These are phyloP conservation scores for Steinernema carpocapsae DNA, from an alignment of 2,888 invertebrate species.

Conservation along the genomic window DNA sequence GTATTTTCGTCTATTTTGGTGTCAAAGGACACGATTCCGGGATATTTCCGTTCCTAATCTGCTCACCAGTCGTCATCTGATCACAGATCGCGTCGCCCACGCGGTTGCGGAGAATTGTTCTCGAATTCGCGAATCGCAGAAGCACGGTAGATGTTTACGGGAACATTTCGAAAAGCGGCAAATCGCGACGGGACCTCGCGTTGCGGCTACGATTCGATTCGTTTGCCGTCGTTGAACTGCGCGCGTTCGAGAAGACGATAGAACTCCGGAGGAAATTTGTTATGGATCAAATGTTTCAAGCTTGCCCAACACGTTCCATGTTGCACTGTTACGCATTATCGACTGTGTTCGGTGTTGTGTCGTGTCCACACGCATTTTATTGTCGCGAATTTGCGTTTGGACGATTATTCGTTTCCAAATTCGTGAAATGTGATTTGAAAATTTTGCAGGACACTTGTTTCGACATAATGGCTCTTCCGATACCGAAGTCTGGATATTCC, in stretches of 20 bases:
- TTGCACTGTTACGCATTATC: neutral
- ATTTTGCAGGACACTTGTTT: conserved; percentile 10
- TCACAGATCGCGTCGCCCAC: too few relatives aligned
- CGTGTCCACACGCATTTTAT: neutral
- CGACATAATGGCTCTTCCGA: conserved; percentile 60
- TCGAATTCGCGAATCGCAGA: neutral
- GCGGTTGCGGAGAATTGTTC: neutral
- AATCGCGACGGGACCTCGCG: conserved; percentile 12
- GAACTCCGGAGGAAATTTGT: conserved; percentile 11
- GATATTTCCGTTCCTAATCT: too few relatives aligned
- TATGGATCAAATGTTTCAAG: neutral
- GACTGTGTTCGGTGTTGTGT: neutral
- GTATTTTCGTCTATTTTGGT: too few relatives aligned
- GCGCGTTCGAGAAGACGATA: conserved; percentile 30
- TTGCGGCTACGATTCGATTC: neutral
- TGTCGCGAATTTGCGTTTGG: neutral
- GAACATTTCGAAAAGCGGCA: conserved; percentile 8
- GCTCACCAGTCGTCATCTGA: too few relatives aligned
- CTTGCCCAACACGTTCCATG: neutral
- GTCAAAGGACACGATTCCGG: too few relatives aligned
- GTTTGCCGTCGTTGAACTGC: neutral
- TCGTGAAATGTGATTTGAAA: conserved; percentile 32
- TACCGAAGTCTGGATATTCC: conserved; percentile 67
- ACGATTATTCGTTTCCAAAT: conserved; percentile 28
- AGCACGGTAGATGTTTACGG: conserved; percentile 4